Evolutionary conservation across 2,888 invertebrate genomes (phyloP), one percentile per base, ranked within the genome.

Genomic region (Clistopyga incitator): DNA sequence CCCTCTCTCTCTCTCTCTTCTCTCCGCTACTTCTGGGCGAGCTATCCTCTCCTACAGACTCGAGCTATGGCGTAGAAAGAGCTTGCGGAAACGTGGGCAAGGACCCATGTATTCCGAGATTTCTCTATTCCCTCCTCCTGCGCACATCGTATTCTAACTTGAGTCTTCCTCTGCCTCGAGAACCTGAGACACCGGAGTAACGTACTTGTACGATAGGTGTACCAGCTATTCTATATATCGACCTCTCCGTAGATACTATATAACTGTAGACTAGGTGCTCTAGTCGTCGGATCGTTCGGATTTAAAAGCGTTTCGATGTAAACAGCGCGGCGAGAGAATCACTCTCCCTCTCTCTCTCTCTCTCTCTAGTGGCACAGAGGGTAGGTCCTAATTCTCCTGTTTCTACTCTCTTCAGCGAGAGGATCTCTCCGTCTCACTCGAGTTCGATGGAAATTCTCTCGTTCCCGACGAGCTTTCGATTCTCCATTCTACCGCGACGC

Each of bases 271-370:
- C 20, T 45, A 20, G 74, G 20, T 67, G 45, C 25, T 67, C 67
- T 15, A 78, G 52, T 74, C 76, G 34, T 56, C 25, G 77, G 20
- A 77, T 77, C 67, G 50, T 56, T 80, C 70, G 86, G 88, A 90
- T 90, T 91, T 91, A 90, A 91, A 90, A 91, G 90, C 88, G 87
- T 90, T 91, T 89, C 88, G 87, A 88, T 90, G 90, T 91, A 89
- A 91, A 90, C 89, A 89, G 84, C 45, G 50, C 64, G 56, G 65
- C 34, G 75, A 78, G 61, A 61, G n/a, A 15, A 70, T 68, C 38
- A 15, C 38, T 71, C 64, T 75, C 47, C 25, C 59, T 64, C 68
- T 3, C 72, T 74, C 65, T 54, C 42, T 70, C 54, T 23, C 23
- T 25, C 54, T 56, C 13, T 64, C 45, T 18, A 47, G 65, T 56